Evolutionary conservation across 2,888 invertebrate genomes (phyloP), one percentile per base, ranked within the genome.

Genomic region (Drosophila glabriapex): DNA sequence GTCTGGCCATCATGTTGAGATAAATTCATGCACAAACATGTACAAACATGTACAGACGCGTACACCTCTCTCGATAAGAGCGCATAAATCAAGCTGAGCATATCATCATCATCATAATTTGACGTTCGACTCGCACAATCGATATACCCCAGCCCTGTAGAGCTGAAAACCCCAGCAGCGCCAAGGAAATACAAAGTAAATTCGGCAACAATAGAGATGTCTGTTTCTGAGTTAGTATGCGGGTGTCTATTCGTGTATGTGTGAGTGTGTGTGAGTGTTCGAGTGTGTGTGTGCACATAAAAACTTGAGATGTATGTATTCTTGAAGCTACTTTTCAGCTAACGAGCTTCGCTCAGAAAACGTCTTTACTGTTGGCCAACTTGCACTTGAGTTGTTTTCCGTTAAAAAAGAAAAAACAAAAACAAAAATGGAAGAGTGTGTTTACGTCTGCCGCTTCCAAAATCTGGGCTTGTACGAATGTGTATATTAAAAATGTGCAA

Each of bases 291-390:
- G 37, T 49, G 16, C 29, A 53, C 52, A 72, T 75, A 72, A 82
- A 84, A 87, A 69, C 83, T 80, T 74, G 65, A 83, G 67, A 49
- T 46, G 46, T 73, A 69, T 68, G 73, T 78, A 69, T 76, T 66
- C 76, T 67, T 71, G 70, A 75, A 78, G 89, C 89, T 73, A 85
- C 86, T 85, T 85, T 88, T 78, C 58, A 77, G 65, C 75, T 88
- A 83, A 85, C 85, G 89, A 87, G 85, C 85, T 74, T 62, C 60
- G 67, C 75, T 67, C 73, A 85, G 86, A 72, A 66, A 78, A 88
- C 80, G 73, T 88, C 89, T 85, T 82, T 69, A 82, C 83, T 80
- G 68, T 82, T 71, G 69, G 58, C 73, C 76, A 85, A 83, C 76
- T 79, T 80, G 73, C 68, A 77, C 64, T 75, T 58, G 46, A 69